Evolutionary conservation across 2,888 invertebrate species (phyloP).

Genomic region (Lymantria monacha): DNA sequence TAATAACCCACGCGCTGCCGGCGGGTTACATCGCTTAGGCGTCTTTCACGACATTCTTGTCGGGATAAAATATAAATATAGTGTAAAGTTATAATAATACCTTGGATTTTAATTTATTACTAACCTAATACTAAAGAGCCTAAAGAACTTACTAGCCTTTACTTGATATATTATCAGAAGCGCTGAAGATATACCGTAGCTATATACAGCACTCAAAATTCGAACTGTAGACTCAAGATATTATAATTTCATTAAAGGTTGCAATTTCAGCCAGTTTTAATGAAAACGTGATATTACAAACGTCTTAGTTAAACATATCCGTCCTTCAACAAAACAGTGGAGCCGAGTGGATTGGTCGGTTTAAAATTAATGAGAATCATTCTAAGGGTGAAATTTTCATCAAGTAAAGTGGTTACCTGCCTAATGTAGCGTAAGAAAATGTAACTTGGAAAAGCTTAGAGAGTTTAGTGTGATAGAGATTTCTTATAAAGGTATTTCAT

Average conservation of each 20-base stretch:
- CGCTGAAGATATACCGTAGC: too few species aligned
- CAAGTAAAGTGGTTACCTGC: slow-evolving; percentile 29
- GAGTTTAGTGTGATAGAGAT: slow-evolving; percentile 7
- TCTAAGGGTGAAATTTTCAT: slow-evolving; percentile 31
- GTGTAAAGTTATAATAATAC: too few species aligned
- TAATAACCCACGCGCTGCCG: too few species aligned
- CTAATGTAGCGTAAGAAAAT: slow-evolving; percentile 20
- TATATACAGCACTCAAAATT: too few species aligned
- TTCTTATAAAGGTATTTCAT: slow-evolving; percentile 4
- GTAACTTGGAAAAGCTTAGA: slow-evolving; percentile 7
- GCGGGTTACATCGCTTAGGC: too few species aligned
- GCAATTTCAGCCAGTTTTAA: not conserved
- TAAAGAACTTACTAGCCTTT: too few species aligned
- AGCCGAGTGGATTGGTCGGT: slow-evolving; percentile 22
- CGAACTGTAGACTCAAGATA: too few species aligned
- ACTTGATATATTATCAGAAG: too few species aligned
- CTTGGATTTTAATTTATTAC: too few species aligned
- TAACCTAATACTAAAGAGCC: too few species aligned
- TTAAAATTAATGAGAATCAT: slow-evolving; percentile 37
- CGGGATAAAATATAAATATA: too few species aligned
- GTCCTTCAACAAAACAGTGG: slow-evolving; percentile 10
- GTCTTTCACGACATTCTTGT: too few species aligned
- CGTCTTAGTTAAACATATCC: slow-evolving; percentile 6
- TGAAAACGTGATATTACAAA: slow-evolving; percentile 9
- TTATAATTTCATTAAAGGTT: not conserved